Evolutionary conservation across 2,797 vertebrate genomes (phyloP).

Genomic region (Harpagifer antarcticus): DNA sequence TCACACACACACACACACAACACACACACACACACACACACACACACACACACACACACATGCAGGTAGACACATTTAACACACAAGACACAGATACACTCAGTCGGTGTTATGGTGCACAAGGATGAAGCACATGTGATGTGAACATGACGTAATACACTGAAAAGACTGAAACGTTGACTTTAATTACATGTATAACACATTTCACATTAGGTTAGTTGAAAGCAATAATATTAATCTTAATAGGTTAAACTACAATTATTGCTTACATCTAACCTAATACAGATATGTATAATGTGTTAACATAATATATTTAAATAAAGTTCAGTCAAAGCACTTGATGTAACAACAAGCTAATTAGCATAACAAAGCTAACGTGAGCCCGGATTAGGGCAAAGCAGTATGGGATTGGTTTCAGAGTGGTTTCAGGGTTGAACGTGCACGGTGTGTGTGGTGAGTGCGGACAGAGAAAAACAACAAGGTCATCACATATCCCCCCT

Average conservation of each 20-base stretch:
- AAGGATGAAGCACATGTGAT: constrained; percentile 8
- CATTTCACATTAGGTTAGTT: too few relatives aligned
- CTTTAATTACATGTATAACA: too few relatives aligned
- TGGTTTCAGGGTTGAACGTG: constrained; percentile 1
- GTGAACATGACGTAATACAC: neutral
- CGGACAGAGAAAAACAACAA: neutral
- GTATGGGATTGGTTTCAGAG: neutral
- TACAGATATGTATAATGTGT: too few relatives aligned
- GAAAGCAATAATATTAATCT: too few relatives aligned
- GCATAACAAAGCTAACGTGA: constrained; percentile 10
- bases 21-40: neutral
- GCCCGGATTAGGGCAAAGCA: constrained; percentile 33
- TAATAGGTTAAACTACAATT: too few relatives aligned
- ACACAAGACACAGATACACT: constrained; percentile 3
- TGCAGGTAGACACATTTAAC: neutral
- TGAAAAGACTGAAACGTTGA: too few relatives aligned
- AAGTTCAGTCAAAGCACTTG: too few relatives aligned
- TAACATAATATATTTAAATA: too few relatives aligned
- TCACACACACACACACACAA: too few relatives aligned
- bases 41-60: constrained; percentile 9
- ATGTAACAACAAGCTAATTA: constrained; percentile 43
- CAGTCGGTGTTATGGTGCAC: constrained; percentile 7
- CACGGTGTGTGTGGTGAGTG: neutral
- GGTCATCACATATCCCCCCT: neutral
- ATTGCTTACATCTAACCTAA: too few relatives aligned